Percentiles rank a stretch among this genome's conserved stretches.
These are phyloP conservation scores for Oceanodroma leucorhoa DNA, from an alignment of 2,797 vertebrate genomes.

Conservation along the genomic window DNA sequence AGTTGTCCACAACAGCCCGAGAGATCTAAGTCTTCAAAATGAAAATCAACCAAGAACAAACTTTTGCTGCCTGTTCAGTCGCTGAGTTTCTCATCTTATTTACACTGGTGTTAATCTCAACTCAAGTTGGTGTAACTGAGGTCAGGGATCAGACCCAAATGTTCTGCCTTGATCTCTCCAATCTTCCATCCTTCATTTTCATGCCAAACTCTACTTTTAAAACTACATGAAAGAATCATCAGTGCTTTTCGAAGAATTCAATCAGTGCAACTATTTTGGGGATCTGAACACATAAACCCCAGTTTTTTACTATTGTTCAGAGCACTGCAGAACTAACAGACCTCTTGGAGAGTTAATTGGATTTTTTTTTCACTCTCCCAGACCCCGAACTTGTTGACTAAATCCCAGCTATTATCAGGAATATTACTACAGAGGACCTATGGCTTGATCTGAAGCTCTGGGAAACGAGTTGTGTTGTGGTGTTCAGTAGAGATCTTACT, in stretches of 20 bases:
- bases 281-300: neutral
- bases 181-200: neutral
- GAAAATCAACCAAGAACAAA: neutral
- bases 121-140: neutral
- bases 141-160: neutral
- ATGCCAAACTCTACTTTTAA: neutral
- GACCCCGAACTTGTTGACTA: neutral
- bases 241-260: slow-evolving; percentile 12
- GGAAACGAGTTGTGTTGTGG: neutral
- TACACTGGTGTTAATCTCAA: neutral
- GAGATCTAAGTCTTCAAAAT: neutral
- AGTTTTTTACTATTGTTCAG: neutral
- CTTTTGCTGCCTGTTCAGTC: neutral
- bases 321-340: neutral
- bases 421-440: neutral
- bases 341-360: slow-evolving; percentile 12
- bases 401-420: slow-evolving; percentile 2
- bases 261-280: neutral
- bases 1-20: neutral
- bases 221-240: neutral
- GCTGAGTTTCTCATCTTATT: neutral
- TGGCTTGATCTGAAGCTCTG: slow-evolving; percentile 10
- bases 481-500: neutral
- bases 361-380: neutral
- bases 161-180: neutral